Conservation (phyloP, 2,113 vertebrate genomes). For the Junco hyemalis region DNA sequence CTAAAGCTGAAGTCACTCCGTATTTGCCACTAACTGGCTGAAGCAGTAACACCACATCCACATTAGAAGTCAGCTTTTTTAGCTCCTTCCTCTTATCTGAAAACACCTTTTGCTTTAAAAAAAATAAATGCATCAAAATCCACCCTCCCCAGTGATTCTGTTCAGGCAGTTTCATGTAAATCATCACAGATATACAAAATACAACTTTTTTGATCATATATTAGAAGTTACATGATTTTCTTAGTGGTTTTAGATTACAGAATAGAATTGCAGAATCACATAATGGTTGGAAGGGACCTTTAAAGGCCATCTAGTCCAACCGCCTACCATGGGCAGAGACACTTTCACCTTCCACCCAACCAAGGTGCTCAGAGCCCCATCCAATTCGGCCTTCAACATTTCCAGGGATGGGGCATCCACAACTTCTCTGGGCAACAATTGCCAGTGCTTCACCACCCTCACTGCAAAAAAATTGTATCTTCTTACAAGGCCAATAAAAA, state of each 20-base stretch:
- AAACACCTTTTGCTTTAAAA: background rate
- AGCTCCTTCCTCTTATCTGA: background rate
- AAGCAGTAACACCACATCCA: background rate
- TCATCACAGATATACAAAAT: background rate
- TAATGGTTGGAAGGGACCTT: background rate
- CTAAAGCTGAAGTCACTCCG: fast-evolving
- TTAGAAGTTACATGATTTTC: background rate
- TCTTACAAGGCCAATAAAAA: background rate
- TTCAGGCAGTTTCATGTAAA: background rate
- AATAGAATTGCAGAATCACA: background rate
- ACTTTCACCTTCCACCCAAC: background rate
- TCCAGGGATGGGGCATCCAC: background rate
- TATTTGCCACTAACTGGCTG: background rate
- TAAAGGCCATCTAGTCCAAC: background rate
- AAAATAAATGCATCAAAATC: background rate
- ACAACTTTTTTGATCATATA: fast-evolving
- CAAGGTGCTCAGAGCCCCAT: background rate
- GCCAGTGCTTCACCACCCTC: background rate
- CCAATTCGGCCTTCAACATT: background rate
- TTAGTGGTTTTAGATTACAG: background rate
- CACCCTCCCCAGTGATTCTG: background rate
- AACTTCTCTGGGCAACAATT: background rate
- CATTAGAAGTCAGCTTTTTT: background rate
- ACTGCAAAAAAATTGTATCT: background rate
- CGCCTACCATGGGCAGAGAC: too few species aligned